These are phyloP conservation scores for Siniperca chuatsi DNA, from an alignment of 2,113 vertebrate species.

Conservation along the genomic window DNA sequence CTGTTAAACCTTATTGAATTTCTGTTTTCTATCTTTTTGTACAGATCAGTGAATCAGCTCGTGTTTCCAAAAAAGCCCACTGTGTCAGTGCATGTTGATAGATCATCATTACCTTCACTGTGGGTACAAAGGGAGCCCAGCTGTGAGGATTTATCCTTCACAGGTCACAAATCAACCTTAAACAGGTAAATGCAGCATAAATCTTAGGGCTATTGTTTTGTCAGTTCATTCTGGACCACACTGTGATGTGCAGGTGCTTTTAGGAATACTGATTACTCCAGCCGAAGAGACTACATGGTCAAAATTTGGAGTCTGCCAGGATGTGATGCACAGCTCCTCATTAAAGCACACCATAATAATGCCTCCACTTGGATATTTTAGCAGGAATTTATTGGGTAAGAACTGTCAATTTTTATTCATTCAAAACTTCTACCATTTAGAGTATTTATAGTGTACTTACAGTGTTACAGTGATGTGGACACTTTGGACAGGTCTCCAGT, in stretches of 20 bases:
- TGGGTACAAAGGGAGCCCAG: background rate
- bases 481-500: background rate
- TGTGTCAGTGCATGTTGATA: constrained; percentile 23
- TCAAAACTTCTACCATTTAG: background rate
- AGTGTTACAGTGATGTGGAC: background rate
- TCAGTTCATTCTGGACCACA: constrained; percentile 5
- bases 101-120: constrained; percentile 14
- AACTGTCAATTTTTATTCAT: background rate
- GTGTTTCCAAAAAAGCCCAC: background rate
- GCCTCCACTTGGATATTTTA: background rate
- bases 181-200: constrained; percentile 15
- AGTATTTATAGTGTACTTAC: background rate
- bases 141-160: constrained; percentile 26
- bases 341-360: background rate
- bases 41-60: constrained; percentile 8
- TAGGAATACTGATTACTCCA: background rate
- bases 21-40: constrained; percentile 28
- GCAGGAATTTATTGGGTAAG: background rate
- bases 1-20: constrained; percentile 22
- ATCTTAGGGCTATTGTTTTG: constrained; percentile 10
- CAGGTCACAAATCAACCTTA: constrained; percentile 34
- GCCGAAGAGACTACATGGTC: background rate
- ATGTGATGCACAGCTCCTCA: background rate
- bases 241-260: background rate
- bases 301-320: background rate